phyloP scores from a whole-genome alignment of 1,140 invertebrate species.

The Ceratoteleas bidentatus region DNA sequence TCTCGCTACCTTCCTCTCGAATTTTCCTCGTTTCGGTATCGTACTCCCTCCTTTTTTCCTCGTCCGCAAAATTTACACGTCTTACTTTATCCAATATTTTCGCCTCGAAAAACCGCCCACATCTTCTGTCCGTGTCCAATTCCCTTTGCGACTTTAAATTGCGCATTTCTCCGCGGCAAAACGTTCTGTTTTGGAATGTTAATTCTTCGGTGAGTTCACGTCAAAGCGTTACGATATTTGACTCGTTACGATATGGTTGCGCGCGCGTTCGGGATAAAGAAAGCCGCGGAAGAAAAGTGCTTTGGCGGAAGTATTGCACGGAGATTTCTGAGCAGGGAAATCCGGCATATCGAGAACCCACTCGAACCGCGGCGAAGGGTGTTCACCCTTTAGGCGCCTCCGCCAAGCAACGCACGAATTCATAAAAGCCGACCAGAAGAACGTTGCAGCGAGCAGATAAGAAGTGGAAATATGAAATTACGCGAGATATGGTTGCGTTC shows the following conservation, averaged over 20 bases:
- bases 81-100: conserved; percentile 8
- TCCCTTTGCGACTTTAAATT: no score
- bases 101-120: no score
- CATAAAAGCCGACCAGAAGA: conserved; percentile 50
- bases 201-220: neutral
- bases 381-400: conserved; percentile 55
- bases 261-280: conserved; percentile 7
- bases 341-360: conserved; percentile 61
- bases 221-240: conserved; percentile 3
- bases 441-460: conserved; percentile 22
- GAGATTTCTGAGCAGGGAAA: conserved; percentile 48
- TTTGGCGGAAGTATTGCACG: conserved; percentile 45
- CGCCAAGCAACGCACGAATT: conserved; percentile 50
- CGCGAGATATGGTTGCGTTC: conserved; percentile 1
- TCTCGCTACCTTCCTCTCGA: conserved; percentile 50
- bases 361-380: conserved; percentile 50
- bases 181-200: no score
- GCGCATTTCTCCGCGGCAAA: no score
- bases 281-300: conserved; percentile 43
- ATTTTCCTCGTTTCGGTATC: conserved; percentile 14
- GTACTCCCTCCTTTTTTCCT: neutral
- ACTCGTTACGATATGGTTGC: conserved; percentile 12
- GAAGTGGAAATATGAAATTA: conserved; percentile 32
- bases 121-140: no score
- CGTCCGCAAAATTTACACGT: conserved; percentile 60